Percentiles rank a stretch among this genome's conserved stretches.
These are phyloP conservation scores for Phoxinus phoxinus DNA, from an alignment of 2,113 vertebrate genomes.

Conservation along the genomic window DNA sequence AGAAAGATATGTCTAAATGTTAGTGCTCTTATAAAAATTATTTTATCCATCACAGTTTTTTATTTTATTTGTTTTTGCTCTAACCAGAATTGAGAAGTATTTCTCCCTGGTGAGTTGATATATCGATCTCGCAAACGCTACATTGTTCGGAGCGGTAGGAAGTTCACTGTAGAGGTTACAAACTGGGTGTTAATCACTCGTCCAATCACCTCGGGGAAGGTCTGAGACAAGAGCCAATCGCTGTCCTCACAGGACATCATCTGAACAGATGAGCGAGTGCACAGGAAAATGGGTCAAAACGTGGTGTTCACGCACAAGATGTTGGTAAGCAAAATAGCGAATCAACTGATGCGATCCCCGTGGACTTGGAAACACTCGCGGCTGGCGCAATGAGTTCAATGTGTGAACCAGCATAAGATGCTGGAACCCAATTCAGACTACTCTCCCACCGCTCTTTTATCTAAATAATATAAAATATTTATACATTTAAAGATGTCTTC, in stretches of 20 bases:
- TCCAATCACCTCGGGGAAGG: constrained; percentile 62
- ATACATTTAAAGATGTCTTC: no score
- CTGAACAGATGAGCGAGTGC: constrained; percentile 78
- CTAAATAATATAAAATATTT: no score
- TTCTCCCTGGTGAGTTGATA: not conserved
- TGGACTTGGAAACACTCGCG: constrained; percentile 80
- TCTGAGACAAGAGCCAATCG: constrained; percentile 71
- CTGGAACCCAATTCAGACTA: constrained; percentile 81
- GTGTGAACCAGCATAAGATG: constrained; percentile 74
- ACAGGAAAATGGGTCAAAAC: constrained; percentile 66
- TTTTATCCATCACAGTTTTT: not conserved
- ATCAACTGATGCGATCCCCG: constrained; percentile 48
- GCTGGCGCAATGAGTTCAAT: constrained; percentile 80
- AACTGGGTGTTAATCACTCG: constrained; percentile 60
- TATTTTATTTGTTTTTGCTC: rapidly evolving
- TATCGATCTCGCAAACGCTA: rapidly evolving
- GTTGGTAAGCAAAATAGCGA: constrained; percentile 27
- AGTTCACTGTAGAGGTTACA: constrained; percentile 65
- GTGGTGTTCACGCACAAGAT: constrained; percentile 59
- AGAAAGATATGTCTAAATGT: not conserved
- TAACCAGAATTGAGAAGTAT: not conserved
- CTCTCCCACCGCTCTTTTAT: constrained; percentile 71
- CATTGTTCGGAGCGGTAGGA: constrained; percentile 28
- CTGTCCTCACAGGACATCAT: constrained; percentile 73
- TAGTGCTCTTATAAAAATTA: not conserved